phyloP scores from a whole-genome alignment of 1,140 invertebrate genomes.

The Scaptomyza graminum region DNA sequence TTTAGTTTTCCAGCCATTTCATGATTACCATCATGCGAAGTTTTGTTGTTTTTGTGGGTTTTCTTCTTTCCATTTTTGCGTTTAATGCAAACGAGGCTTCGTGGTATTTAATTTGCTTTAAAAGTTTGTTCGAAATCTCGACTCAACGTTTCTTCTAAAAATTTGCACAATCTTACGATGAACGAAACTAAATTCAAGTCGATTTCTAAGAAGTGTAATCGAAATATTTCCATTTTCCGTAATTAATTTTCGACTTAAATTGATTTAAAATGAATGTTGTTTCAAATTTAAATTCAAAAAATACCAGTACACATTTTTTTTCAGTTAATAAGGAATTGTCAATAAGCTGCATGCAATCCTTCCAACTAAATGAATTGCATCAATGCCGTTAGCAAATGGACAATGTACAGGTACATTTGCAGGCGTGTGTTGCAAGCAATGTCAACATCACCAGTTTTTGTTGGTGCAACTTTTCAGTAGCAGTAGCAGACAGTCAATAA shows the following conservation, averaged over 20 bases:
- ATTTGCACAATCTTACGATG: neutral
- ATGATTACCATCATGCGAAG: constrained; percentile 34
- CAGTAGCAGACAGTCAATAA: constrained; percentile 38
- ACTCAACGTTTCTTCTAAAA: neutral
- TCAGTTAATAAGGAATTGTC: neutral
- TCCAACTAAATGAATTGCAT: constrained; percentile 8
- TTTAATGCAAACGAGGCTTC: neutral
- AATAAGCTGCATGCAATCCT: neutral
- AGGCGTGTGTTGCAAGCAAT: constrained; percentile 10
- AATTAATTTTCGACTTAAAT: no score
- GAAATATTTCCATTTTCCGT: no score
- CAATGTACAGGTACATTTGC: constrained; percentile 6
- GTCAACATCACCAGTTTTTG: constrained; percentile 24
- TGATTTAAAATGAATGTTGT: no score
- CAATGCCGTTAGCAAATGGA: neutral
- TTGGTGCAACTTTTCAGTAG: constrained; percentile 12
- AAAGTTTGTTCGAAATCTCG: neutral
- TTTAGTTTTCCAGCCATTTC: constrained; percentile 30
- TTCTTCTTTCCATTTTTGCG: neutral
- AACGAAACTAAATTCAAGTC: no score
- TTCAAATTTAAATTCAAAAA: no score
- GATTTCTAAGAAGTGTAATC: no score
- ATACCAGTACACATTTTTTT: no score
- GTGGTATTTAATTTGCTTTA: neutral
- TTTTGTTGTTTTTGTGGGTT: constrained; percentile 14